Evolutionary conservation across 2,113 vertebrate genomes (phyloP), one percentile per base, ranked within the genome.

Genomic region (Neogobius melanostomus): DNA sequence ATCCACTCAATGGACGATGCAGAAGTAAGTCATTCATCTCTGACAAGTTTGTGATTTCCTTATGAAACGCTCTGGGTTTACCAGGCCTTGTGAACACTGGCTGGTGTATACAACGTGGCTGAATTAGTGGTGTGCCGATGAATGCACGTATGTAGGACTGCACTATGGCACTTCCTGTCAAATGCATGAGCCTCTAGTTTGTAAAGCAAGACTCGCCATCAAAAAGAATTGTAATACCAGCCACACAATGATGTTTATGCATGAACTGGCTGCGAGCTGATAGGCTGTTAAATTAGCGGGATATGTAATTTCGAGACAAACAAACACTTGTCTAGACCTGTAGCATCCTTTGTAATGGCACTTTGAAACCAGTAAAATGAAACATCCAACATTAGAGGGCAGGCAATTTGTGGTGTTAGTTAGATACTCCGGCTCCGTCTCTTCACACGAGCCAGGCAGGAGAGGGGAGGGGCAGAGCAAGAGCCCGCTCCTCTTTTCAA

Each of bases 401-500:
- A 69, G 83, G 80, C 82, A 83, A 82, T 87, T 91, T 90, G 80
- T 66, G 17, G 54, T 59, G 69, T 87, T 79, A 82, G 84, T 89
- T 71, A 80, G 86, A 88, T 73, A 81, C 88, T 76, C 79, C 76
- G 77, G 76, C 71, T 44, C 76, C 68, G 77, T 47, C 71, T 74
- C 75, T 82, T 79, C 81, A 88, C 85, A 92, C 91, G 82, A 88
- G 81, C 80, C 72, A 87, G 76, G 82, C 59, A 72, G 42, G n/a
- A 11, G 42, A 71, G 72, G 75, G 77, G 85, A 84, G 87, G 89
- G 85, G 69, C 56, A 48, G 68, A 54, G 54, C 74, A 68, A 72
- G 68, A 81, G 71, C 91, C 87, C 91, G 91, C 90, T 92, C 93
- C 93, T 95, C 94, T 94, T 95, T 96, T 95, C 93, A 95, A 94